Base-by-base conservation (phyloP, 2,888 invertebrate species). In the Leptarthrus brevirostris region DNA sequence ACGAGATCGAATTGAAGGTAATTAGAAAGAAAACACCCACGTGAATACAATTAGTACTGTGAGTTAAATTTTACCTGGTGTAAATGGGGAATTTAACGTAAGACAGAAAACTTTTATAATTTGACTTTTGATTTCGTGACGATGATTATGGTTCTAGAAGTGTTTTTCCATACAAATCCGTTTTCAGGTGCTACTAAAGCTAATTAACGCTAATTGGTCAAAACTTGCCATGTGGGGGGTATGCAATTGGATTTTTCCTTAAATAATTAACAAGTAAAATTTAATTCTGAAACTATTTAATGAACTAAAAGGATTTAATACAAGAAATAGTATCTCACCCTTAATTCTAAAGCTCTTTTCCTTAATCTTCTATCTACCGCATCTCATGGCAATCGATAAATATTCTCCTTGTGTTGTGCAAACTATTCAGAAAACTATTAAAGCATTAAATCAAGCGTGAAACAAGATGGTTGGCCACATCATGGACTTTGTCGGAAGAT, bases 391-490 rank as follows among this genome's bases (percentile, higher is more conserved):
- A 36, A 58, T 58, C 58, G 20, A 58, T 58, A 12, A 18, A 36
- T 40, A 58, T 24, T n/a, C 4, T 58, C 34, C 58, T 58, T 34
- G 22, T 22, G 44, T 64, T 47, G 4, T 10, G n/a, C 10, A 72
- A 76, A 76, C 76, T 76, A 76, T 76, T 76, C 72, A 2, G 34
- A 76, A n/a, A 74, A 74, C 76, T 76, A 76, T 76, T 76, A 76
- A 74, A 76, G 61, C 61, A 72, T 72, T 72, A 61, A 76, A 76
- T 76, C 76, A 76, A 74, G 73, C 76, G 70, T 76, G 69, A 76
- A 76, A 74, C 76, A 74, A 76, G 70, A 52, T 74, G 70, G 69
- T 52, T 61, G 58, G 44, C 34, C 34, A 54, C 24, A 40, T 12
- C 54, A 22, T 16, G 36, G 36, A 58, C 36, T 64, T 24, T 10